Base-by-base conservation (phyloP, 2,888 invertebrate genomes). In the Cryptophagus acutangulus region DNA sequence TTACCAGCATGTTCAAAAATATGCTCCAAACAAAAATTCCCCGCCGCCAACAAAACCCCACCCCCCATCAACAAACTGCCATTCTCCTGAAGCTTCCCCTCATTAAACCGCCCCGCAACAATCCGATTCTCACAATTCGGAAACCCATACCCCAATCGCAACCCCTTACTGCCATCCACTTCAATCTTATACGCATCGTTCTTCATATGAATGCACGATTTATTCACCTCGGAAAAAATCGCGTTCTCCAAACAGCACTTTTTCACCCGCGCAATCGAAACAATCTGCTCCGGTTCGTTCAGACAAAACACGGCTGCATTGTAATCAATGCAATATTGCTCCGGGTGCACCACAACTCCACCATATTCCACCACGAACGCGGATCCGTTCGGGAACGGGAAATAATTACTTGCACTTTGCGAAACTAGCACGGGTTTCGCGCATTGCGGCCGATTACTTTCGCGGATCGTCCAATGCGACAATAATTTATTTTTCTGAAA, bases 171-270 rank as follows among this genome's bases (percentile, higher is more conserved):
- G n/a, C 43, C 39, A 18, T 63, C 63, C 6, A 67, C 43, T 36
- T 62, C 55, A 28, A 70, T 61, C 15, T 52, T 55, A 31, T 63
- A 63, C 34, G 52, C 49, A 3, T 57, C 34, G 49, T 63, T 55
- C 61, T 70, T 53, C 51, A 60, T 52, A 44, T 49, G 59, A 52
- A 62, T 67, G 64, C 73, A 79, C 49, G 71, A 74, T 63, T 60
- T 71, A 58, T 67, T 72, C 41, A 57, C 70, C 62, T 75, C 78
- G 62, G 75, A 77, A 56, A 78, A 86, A 36, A 74, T 75, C 5
- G 77, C 78, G 34, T 75, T 73, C 36, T 72, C 71, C 2, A 81
- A 81, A 63, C 89, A 89, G 60, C 89, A 89, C 66, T 86, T 84
- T 59, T 74, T 72, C 25, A 77, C 62, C 49, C 63, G 49, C 57